A percentile compares a stretch with the other conserved stretches of the same genome.
Evolutionary conservation across 2,888 invertebrate genomes (phyloP).

Genomic region (Leistus spinibarbis): DNA sequence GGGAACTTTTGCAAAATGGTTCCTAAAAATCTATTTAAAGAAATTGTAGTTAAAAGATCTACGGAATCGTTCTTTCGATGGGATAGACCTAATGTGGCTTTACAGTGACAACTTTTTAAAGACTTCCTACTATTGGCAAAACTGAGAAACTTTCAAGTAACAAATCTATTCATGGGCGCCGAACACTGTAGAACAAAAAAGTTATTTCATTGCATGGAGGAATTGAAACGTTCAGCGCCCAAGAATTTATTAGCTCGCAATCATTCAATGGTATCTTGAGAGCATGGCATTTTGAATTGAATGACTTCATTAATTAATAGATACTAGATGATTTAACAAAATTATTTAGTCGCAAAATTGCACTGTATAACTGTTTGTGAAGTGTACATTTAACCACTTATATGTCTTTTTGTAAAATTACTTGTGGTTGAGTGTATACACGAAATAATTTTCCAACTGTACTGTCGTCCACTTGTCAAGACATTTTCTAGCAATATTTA

Average conservation of each 20-base stretch:
- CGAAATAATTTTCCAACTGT: too few relatives aligned
- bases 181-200: too few relatives aligned
- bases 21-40: too few relatives aligned
- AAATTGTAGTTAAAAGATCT: too few relatives aligned
- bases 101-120: background rate
- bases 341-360: background rate
- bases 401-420: too few relatives aligned
- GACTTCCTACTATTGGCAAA: background rate
- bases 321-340: background rate
- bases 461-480: too few relatives aligned
- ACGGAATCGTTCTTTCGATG: background rate
- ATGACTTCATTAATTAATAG: background rate
- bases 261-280: background rate
- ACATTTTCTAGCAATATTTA: too few relatives aligned
- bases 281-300: background rate
- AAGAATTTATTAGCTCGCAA: background rate
- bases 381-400: background rate
- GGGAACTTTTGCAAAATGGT: too few relatives aligned
- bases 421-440: too few relatives aligned
- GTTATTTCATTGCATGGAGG: too few relatives aligned
- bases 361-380: background rate
- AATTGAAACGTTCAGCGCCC: too few relatives aligned
- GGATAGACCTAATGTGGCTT: background rate
- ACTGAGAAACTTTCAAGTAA: background rate
- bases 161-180: too few relatives aligned